phyloP scores from a whole-genome alignment of 2,888 invertebrate genomes.

The Pandemis cinnamomeana region DNA sequence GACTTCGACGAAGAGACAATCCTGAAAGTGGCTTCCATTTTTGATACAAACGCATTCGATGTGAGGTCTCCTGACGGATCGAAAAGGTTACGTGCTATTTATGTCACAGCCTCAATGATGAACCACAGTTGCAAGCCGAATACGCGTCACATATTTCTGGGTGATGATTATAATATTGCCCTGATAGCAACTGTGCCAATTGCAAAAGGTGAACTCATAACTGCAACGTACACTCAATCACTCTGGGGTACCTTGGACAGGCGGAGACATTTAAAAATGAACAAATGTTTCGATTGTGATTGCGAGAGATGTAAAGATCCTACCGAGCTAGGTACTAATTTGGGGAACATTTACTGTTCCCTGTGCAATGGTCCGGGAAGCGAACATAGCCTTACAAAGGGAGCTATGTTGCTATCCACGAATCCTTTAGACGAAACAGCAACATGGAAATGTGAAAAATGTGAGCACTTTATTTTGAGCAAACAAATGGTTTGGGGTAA shows the following conservation, averaged over 20 bases:
- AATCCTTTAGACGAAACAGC: constrained; percentile 85
- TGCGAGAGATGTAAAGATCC: constrained; percentile 88
- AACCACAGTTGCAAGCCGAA: constrained; percentile 90
- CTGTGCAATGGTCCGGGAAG: constrained; percentile 81
- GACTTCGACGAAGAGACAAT: constrained; percentile 85
- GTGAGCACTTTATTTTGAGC: constrained; percentile 83
- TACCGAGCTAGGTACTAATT: constrained; percentile 87
- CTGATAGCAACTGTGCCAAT: constrained; percentile 87
- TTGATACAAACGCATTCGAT: constrained; percentile 90
- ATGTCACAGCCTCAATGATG: constrained; percentile 87
- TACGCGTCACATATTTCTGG: constrained; percentile 87
- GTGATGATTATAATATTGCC: constrained; percentile 84
- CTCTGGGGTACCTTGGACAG: constrained; percentile 88
- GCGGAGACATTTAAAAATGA: constrained; percentile 83
- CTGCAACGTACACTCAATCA: constrained; percentile 88
- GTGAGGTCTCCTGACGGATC: constrained; percentile 81
- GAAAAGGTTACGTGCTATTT: constrained; percentile 86
- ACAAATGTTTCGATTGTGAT: constrained; percentile 88
- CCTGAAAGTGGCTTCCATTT: constrained; percentile 86
- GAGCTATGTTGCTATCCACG: constrained; percentile 83
- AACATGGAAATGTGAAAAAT: constrained; percentile 87
- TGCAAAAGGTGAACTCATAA: constrained; percentile 87
- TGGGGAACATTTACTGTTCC: constrained; percentile 87
- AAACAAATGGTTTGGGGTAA: constrained; percentile 86
- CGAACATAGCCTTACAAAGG: constrained; percentile 51